A percentile compares a stretch with the other conserved stretches of the same genome.
Evolutionary conservation across 2,888 invertebrate species (phyloP).

Genomic region (Synanthedon vespiformis): DNA sequence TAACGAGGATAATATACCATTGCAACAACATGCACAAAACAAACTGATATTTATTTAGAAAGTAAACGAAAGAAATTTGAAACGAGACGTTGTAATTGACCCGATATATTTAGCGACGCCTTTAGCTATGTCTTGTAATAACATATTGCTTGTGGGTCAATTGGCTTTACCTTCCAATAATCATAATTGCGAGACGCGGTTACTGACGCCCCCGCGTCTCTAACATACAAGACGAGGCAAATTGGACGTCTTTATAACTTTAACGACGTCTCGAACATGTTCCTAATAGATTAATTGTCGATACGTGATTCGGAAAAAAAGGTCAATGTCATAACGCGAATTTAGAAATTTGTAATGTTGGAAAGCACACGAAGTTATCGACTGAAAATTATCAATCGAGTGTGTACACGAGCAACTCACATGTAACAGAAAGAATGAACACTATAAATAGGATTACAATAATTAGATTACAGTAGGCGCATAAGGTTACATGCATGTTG

Average conservation of each 20-base stretch:
- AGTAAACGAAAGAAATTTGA: constrained; percentile 43
- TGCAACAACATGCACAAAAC: constrained; percentile 10
- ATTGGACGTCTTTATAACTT: constrained; percentile 14
- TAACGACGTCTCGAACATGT: constrained; percentile 13
- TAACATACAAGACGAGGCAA: constrained; percentile 5
- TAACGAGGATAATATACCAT: constrained; percentile 13
- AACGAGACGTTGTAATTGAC: constrained; percentile 39
- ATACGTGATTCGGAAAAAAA: constrained; percentile 1
- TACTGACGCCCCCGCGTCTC: constrained; percentile 17
- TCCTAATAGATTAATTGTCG: constrained; percentile 16
- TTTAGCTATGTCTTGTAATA: constrained; percentile 35
- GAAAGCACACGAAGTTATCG: too few species aligned
- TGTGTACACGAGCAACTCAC: too few species aligned
- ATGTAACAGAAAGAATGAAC: too few species aligned
- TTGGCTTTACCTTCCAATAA: constrained; percentile 46
- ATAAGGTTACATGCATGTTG: too few species aligned
- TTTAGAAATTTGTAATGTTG: neutral
- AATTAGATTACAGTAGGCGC: too few species aligned
- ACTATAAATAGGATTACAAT: too few species aligned
- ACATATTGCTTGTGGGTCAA: constrained; percentile 53
- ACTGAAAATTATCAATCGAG: too few species aligned
- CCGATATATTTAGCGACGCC: constrained; percentile 33
- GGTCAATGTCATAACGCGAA: neutral
- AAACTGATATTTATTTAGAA: constrained; percentile 33
- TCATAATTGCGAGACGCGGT: constrained; percentile 38